Base-by-base conservation (phyloP, 2,797 vertebrate species). In the Sparidentex hasta region DNA sequence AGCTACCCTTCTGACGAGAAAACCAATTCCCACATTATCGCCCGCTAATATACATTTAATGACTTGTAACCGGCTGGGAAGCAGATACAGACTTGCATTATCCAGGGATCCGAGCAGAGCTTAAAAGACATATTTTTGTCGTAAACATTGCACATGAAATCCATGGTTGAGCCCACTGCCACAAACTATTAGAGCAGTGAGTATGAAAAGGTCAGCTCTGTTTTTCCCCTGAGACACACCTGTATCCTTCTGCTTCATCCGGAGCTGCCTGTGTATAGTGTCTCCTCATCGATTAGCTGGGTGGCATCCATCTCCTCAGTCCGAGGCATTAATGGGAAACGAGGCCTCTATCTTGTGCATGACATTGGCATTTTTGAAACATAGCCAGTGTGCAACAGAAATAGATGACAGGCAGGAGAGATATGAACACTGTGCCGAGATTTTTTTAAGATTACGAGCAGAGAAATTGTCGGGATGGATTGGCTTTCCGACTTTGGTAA, bases 161-260 rank as follows among this genome's bases (percentile, higher is more conserved):
- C 55, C 68, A 43, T 16, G 56, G 69, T 86, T 66, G 71, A 80
- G 78, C 55, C 74, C 67, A 11, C 66, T 80, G 90, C 81, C 89
- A 80, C 70, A 68, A 87, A 74, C 54, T 57, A 78, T 91, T 81
- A 92, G 76, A 80, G 90, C 80, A 78, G 52, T 11, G 59, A 75
- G 72, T 52, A 68, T 92, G 92, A 93, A 92, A 92, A 94, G 92
- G 91, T 93, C 92, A 90, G 46, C 52, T 43, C 20, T 74, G 33
- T 72, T 78, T 38, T 80, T 73, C 69, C 71, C 73, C 62, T 25
- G 52, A 85, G 74, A 79, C 81, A 14, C 71, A 83, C 79, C 79
- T 44, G 48, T 7, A 71, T 82, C 44, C 56, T 20, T 44, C 73
- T 48, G 63, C 20, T 81, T 80, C 82, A 66, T 71, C 77, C 11